These are phyloP conservation scores for Charadrius vociferus DNA, from an alignment of 2,113 vertebrate species.

Conservation along the genomic window DNA sequence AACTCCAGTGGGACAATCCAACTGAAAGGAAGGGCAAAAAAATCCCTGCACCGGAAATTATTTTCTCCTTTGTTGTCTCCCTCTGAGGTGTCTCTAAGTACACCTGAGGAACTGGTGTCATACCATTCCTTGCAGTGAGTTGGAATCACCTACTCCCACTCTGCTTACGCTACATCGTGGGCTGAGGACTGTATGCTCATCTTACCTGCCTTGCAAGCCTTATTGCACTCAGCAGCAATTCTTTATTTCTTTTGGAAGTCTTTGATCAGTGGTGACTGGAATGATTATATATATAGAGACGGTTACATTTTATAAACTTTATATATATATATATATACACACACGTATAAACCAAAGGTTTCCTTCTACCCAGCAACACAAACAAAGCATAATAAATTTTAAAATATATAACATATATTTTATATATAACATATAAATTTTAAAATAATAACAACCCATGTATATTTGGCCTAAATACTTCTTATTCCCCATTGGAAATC, in stretches of 20 bases:
- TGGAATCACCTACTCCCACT: neutral
- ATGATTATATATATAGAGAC: neutral
- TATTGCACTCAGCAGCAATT: neutral
- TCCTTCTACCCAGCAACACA: neutral
- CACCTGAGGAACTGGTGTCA: neutral
- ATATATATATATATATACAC: neutral
- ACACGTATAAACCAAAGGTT: neutral
- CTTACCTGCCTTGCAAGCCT: neutral
- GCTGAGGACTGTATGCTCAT: neutral
- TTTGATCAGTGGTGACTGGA: neutral
- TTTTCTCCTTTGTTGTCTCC: neutral
- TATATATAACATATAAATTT: too few species aligned
- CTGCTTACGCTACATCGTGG: accelerated
- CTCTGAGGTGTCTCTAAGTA: neutral
- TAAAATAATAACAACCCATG: accelerated
- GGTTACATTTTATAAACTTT: neutral
- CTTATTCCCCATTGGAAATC: neutral
- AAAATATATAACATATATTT: too few species aligned
- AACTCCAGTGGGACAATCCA: neutral
- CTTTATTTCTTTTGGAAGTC: neutral
- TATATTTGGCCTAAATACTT: neutral
- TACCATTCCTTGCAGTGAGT: neutral
- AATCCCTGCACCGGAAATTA: neutral
- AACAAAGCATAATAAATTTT: neutral
- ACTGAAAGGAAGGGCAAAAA: neutral